A percentile compares a stretch with the other conserved stretches of the same genome.
Evolutionary conservation across 37 sponge, comb jelly and placozoan genomes (phyloP).

Genomic region (Hexactinellida sp.): DNA sequence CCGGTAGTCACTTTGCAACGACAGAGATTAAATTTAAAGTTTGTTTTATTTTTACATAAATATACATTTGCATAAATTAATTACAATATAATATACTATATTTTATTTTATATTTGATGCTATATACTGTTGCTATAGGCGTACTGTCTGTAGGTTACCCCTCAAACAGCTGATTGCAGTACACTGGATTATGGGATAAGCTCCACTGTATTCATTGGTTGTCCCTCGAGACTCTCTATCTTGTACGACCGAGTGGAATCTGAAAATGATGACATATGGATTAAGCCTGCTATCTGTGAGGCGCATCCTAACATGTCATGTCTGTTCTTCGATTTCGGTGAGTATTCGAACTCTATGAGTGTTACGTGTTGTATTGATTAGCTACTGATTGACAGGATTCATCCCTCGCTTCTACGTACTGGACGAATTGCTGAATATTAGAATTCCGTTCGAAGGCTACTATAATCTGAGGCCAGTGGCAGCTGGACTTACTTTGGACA

Average conservation of each 20-base stretch:
- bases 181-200: not conserved
- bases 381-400: not conserved
- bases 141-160: not conserved
- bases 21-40: not conserved
- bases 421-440: not conserved
- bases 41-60: not conserved
- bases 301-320: not conserved
- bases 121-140: too few species aligned
- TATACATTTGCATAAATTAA: too few species aligned
- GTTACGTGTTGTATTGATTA: not conserved
- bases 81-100: too few species aligned
- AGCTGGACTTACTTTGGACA: not conserved
- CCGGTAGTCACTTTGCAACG: not conserved
- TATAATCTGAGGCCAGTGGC: not conserved
- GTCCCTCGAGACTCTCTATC: constrained; percentile 4
- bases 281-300: not conserved
- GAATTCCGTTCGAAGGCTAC: not conserved
- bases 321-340: not conserved
- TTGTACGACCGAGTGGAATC: not conserved
- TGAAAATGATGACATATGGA: not conserved
- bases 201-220: not conserved
- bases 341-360: not conserved
- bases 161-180: not conserved
- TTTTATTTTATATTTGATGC: too few species aligned
- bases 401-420: not conserved